Evolutionary conservation across 2,888 invertebrate species (phyloP).

Genomic region (Thyatira batis): DNA sequence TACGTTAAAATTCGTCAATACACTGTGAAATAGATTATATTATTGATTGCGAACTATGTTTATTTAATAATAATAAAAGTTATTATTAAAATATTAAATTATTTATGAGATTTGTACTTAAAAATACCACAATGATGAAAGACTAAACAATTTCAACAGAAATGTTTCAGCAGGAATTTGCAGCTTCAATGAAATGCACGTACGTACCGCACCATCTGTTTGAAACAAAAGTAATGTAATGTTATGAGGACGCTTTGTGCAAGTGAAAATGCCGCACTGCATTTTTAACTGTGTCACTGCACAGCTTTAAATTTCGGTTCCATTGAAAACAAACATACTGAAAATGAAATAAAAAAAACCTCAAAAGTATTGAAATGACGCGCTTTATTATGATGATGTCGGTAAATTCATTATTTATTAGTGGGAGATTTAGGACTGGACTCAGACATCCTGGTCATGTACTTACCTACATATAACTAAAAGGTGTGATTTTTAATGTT

Average conservation of each 20-base stretch:
- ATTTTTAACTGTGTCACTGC: not conserved
- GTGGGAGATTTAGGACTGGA: too few relatives aligned
- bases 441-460: too few relatives aligned
- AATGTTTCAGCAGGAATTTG: not conserved
- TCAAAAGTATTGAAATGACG: not conserved
- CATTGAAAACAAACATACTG: too few relatives aligned
- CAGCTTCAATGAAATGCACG: not conserved
- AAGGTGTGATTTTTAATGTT: too few relatives aligned
- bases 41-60: too few relatives aligned
- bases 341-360: not conserved
- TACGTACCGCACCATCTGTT: not conserved
- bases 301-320: not conserved
- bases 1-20: too few relatives aligned
- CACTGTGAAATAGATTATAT: too few relatives aligned
- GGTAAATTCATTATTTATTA: too few relatives aligned
- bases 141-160: not conserved
- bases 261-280: constrained; percentile 5
- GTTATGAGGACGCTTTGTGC: constrained; percentile 2
- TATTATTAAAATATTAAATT: not conserved
- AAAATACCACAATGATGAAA: not conserved
- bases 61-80: too few relatives aligned
- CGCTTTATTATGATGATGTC: too few relatives aligned
- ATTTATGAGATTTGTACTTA: not conserved
- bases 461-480: too few relatives aligned
- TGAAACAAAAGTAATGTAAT: not conserved